phyloP scores from a whole-genome alignment of 2,888 invertebrate genomes.

The Unio delphinus region DNA sequence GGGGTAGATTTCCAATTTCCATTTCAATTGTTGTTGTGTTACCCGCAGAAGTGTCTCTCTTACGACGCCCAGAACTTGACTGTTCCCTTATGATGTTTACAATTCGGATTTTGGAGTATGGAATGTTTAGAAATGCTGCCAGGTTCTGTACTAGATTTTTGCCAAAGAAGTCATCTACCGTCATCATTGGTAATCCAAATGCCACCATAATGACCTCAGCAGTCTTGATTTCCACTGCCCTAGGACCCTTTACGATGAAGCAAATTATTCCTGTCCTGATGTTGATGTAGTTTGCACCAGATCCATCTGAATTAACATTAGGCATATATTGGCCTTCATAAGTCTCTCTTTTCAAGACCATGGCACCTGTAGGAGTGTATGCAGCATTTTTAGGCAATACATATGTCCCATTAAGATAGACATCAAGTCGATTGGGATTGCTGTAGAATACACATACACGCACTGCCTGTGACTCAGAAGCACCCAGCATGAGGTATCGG shows the following conservation, averaged over 20 bases:
- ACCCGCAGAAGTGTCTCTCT: slow-evolving; percentile 21
- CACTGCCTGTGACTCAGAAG: slow-evolving; percentile 40
- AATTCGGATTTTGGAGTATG: slow-evolving; percentile 52
- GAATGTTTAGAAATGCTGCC: slow-evolving; percentile 57
- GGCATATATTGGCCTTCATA: slow-evolving; percentile 31
- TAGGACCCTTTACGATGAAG: slow-evolving; percentile 48
- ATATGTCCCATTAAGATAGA: slow-evolving; percentile 39
- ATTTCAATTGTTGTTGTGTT: slow-evolving; percentile 32
- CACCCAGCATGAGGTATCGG: slow-evolving; percentile 57
- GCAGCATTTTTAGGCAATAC: slow-evolving; percentile 46
- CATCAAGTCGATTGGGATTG: slow-evolving; percentile 49
- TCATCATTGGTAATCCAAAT: slow-evolving; percentile 47
- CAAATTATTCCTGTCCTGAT: slow-evolving; percentile 38
- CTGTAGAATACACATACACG: slow-evolving; percentile 53
- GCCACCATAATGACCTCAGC: slow-evolving; percentile 46
- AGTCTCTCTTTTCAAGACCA: too few relatives aligned
- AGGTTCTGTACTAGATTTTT: slow-evolving; percentile 57
- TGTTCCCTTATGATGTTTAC: slow-evolving; percentile 52
- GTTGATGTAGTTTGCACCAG: slow-evolving; percentile 59
- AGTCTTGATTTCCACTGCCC: slow-evolving; percentile 41
- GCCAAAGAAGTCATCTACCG: slow-evolving; percentile 64
- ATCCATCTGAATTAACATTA: slow-evolving; percentile 20
- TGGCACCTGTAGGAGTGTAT: too few relatives aligned
- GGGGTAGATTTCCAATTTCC: slow-evolving; percentile 50
- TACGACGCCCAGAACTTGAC: slow-evolving; percentile 20